Conservation (phyloP, 1,140 invertebrate species). For the Teleogryllus occipitalis region DNA sequence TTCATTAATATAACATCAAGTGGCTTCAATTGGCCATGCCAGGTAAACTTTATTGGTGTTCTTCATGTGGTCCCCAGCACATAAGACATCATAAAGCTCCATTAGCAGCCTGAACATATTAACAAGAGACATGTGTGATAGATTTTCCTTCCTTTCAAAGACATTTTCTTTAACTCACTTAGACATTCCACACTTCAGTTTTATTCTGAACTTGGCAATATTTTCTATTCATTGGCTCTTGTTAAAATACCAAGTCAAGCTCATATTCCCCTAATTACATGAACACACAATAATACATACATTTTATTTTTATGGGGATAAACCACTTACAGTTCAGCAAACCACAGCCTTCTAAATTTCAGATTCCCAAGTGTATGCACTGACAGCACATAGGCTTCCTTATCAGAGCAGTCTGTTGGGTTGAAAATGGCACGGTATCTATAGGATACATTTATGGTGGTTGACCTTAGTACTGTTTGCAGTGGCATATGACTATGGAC, state of each 20-base stretch:
- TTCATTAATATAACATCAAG: neutral
- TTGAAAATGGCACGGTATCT: neutral
- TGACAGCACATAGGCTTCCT: neutral
- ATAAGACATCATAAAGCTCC: neutral
- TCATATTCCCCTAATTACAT: neutral
- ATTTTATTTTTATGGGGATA: too few relatives aligned
- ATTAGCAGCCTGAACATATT: neutral
- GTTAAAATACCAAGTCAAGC: too few relatives aligned
- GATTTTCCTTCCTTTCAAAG: neutral
- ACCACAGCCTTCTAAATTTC: neutral
- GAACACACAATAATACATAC: neutral
- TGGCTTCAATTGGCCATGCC: neutral
- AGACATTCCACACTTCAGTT: neutral
- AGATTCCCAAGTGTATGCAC: neutral
- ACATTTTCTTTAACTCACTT: neutral
- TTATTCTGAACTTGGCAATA: neutral
- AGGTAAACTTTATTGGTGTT: neutral
- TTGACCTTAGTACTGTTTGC: neutral
- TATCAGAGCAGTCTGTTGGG: neutral
- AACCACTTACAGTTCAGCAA: neutral
- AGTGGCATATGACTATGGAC: constrained; percentile 11
- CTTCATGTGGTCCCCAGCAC: neutral
- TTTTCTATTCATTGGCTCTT: neutral
- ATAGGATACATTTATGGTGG: neutral
- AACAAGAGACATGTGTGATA: neutral